Evolutionary conservation across 2,888 invertebrate species (phyloP), one percentile per base, ranked within the genome.

Genomic region (Thereva nobilitata): DNA sequence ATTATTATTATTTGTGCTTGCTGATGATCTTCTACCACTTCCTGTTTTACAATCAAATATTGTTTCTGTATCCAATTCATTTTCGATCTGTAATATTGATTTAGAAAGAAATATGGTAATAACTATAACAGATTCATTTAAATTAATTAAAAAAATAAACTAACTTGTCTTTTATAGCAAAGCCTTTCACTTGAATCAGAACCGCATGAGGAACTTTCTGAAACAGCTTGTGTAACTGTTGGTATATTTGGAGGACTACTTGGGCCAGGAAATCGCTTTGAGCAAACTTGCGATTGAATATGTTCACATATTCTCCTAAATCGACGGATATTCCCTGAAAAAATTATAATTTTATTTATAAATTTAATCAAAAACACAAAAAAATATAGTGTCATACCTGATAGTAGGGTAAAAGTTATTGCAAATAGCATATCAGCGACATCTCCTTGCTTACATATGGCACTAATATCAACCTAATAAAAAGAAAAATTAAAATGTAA

Each of bases 271-370:
- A 80, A 78, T 79, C 86, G 81, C 81, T 83, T 76, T 75, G 83
- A 81, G 66, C 86, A 86, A 73, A 92, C 90, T 72, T 93, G 93
- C 41, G 91, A 87, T 79, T 97, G 97, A 72, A 97, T 93, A 82
- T 97, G 95, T 79, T 97, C 97, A 82, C 97, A 97, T 72, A 97
- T 94, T 74, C 97, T 87, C 65, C 96, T 87, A 83, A 97, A 97
- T 70, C 97, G 87, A 66, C 97, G 88, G 74, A 96, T 94, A 79
- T 97, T 97, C 69, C 97, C 96, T 95, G 79, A 12, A 41, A 38
- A 37, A 38, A 9, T 34, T 76, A 75, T 66, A 68, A 69, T 68
- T 49, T 68, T 63, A 59, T 70, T 52, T 47, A 52, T 47, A 64
- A 7, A 54, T 67, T 66, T 44, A 64, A 54, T 52, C 37, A 38